phyloP scores from a whole-genome alignment of 2,797 vertebrate species.

The Lepus townsendii region DNA sequence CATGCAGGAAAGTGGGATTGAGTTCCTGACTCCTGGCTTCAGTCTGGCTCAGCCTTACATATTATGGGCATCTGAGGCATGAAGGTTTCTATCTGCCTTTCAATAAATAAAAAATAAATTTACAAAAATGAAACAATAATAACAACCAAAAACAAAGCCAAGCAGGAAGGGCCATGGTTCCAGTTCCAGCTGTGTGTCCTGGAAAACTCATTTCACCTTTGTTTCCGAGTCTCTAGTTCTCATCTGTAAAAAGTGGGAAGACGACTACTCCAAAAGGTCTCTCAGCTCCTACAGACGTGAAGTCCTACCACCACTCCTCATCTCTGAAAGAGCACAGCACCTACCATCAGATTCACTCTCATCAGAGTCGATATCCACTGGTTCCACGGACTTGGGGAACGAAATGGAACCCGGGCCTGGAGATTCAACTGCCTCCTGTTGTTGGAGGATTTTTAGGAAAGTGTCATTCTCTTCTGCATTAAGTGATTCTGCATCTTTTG shows the following conservation, averaged over 20 bases:
- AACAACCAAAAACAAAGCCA: background rate
- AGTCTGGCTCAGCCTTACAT: no score
- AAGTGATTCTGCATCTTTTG: background rate
- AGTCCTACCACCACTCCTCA: background rate
- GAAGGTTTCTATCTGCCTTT: no score
- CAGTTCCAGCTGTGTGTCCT: background rate
- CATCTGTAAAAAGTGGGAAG: background rate
- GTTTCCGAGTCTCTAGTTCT: background rate
- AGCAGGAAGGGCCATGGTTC: background rate
- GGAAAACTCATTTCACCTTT: background rate
- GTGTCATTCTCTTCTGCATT: conserved; percentile 48
- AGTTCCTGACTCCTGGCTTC: no score
- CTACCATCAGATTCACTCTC: conserved; percentile 90
- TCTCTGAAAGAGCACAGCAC: conserved; percentile 14
- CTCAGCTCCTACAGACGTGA: background rate
- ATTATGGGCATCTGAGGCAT: no score
- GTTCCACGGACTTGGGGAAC: background rate
- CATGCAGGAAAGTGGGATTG: no score
- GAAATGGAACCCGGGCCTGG: conserved; percentile 1
- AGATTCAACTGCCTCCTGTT: background rate
- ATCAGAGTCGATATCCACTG: conserved; percentile 73
- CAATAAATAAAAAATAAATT: no score
- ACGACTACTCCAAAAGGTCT: background rate
- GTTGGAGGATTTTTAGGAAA: background rate
- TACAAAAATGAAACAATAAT: no score